Evolutionary conservation across 2,888 invertebrate genomes (phyloP), one percentile per base, ranked within the genome.

Genomic region (Papilio gigon): DNA sequence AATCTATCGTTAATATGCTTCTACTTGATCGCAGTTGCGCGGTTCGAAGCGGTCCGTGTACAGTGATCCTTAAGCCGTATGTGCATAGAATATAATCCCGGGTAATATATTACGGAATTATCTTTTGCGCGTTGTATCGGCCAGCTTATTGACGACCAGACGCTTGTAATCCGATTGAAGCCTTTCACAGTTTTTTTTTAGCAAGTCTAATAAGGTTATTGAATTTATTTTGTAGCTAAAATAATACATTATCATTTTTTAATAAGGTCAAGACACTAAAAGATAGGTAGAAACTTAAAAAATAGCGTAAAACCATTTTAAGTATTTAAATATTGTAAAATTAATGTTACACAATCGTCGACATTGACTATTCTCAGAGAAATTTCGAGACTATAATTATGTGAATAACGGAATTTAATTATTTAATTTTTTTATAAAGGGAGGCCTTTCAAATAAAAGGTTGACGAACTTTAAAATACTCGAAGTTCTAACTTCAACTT

Each of bases 1-100:
- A n/a, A n/a, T n/a, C n/a, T n/a, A n/a, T n/a, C n/a, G n/a, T n/a
- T n/a, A n/a, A n/a, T n/a, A n/a, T n/a, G n/a, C n/a, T n/a, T n/a
- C n/a, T n/a, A n/a, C n/a, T n/a, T n/a, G n/a, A n/a, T n/a, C n/a
- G n/a, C n/a, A n/a, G n/a, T n/a, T n/a, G n/a, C n/a, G n/a, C n/a
- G n/a, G n/a, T n/a, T 42, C 20, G 42, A 9, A 17, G 17, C 42
- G 9, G 17, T 47, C 47, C 47, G 22, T 47, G 47, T 22, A 47
- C 17, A 47, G 22, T 12, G 22, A n/a, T 76, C 80, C 80, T 80
- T 77, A 82, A 84, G 27, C 25, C 58, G 59, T 47, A 63, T 68
- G 47, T 37, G 58, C 58, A 58, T 30, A 27, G 44, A 35, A 35
- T 27, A 37, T 68, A 68, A 68, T 68, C 58, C 68, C 58, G 37